Conservation (phyloP, 2,888 invertebrate genomes). For the Drosophila emarginata region DNA sequence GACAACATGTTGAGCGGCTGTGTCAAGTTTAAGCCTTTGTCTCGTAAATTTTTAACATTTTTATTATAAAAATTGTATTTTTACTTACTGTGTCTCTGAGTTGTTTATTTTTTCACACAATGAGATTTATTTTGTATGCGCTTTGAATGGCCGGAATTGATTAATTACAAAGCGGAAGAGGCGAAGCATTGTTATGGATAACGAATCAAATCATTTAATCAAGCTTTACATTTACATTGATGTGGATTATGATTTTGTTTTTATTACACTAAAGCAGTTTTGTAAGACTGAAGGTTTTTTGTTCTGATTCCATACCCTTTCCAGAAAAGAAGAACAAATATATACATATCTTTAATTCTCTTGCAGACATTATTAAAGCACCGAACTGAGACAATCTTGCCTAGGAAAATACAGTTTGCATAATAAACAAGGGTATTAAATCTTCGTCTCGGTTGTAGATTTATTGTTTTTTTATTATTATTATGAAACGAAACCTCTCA, state of each 20-base stretch:
- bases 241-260: conserved; percentile 41
- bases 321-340: too few species aligned
- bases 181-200: conserved; percentile 31
- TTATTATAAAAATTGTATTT: conserved; percentile 49
- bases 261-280: conserved; percentile 28
- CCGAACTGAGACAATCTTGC: neutral
- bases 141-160: conserved; percentile 62
- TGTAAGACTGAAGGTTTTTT: conserved; percentile 49
- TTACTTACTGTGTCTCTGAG: neutral
- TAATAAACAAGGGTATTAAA: too few species aligned
- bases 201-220: conserved; percentile 45
- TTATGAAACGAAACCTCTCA: too few species aligned
- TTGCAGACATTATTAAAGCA: neutral
- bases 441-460: too few species aligned
- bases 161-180: conserved; percentile 72
- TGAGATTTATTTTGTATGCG: conserved; percentile 64
- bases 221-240: conserved; percentile 47
- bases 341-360: neutral
- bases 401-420: too few species aligned
- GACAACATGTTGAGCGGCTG: conserved; percentile 62
- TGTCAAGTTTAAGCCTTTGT: conserved; percentile 71
- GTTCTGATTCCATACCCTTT: neutral
- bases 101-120: conserved; percentile 57
- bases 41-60: conserved; percentile 71
- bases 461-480: neutral